Evolutionary conservation across 2,797 vertebrate genomes (phyloP), one percentile per base, ranked within the genome.

Genomic region (Acropternis orthonyx): DNA sequence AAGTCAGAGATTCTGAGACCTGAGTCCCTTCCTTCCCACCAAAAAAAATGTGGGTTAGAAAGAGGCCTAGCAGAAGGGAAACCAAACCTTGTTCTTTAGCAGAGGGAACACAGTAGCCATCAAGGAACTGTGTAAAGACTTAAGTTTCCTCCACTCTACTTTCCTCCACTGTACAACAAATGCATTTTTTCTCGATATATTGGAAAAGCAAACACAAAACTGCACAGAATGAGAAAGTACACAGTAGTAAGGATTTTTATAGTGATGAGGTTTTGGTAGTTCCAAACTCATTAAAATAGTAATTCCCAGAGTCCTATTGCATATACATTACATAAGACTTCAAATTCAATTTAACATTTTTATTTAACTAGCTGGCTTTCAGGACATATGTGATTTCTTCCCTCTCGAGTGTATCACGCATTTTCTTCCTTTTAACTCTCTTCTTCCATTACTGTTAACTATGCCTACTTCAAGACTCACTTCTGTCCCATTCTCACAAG

Each of bases 61-160:
- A 84, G 34, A 76, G 65, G 69, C 89, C 77, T 55, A 81, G 67
- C 17, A 94, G 55, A 96, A 95, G 74, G 89, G 58, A 72, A 94
- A 24, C 37, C 41, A 88, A 92, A 90, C 20, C 32, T 77, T 86
- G 12, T 30, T 81, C 67, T 46, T 73, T 84, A 58, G 73, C 67
- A 86, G 63, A 54, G 32, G 61, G 55, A 90, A 79, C 88, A 90
- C 34, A 91, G 49, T 22, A 91, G 71, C 48, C 67, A 37, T 34
- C 59, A 75, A 87, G 59, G 52, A 95, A 69, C 66, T 83, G 32
- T n/a, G 26, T 46, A 67, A 93, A 71, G 63, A 26, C 34, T 81
- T 85, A 41, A 27, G 34, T 78, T 87, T 62, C 71, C 65, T 62
- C 39, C 28, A 17, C 32, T 85, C 55, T 49, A 36, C 68, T 78